These are phyloP conservation scores for Pipistrellus pipistrellus DNA, from an alignment of 2,797 vertebrate genomes.

Conservation along the genomic window DNA sequence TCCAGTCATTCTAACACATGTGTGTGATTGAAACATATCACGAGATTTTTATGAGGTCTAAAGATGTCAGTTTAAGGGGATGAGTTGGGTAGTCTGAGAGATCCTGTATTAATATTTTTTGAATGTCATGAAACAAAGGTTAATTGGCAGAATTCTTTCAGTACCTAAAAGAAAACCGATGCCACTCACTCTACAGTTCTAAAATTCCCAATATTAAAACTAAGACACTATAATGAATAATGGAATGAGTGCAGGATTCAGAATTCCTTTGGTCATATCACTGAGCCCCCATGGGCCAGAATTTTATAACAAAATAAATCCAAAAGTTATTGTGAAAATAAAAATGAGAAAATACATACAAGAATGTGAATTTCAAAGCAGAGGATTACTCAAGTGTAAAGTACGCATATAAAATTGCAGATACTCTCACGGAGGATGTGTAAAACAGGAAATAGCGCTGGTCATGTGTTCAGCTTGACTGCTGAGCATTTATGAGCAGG, in stretches of 20 bases:
- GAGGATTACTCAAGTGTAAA: neutral
- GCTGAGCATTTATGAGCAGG: neutral
- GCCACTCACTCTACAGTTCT: neutral
- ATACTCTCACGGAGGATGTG: neutral
- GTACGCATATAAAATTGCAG: neutral
- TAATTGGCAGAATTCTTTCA: neutral
- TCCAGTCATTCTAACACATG: neutral
- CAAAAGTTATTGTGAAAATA: constrained; percentile 29
- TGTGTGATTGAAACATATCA: neutral
- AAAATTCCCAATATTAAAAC: neutral
- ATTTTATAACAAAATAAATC: constrained; percentile 51
- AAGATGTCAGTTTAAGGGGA: neutral
- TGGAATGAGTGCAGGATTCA: neutral
- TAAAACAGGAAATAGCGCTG: neutral
- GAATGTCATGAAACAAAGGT: neutral
- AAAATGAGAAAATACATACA: neutral
- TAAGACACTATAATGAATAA: neutral
- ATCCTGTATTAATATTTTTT: neutral
- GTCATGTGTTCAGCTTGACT: neutral
- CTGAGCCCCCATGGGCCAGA: neutral
- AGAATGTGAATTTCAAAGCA: constrained; percentile 36
- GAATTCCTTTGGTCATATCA: neutral
- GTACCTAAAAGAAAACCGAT: neutral
- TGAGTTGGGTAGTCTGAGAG: neutral
- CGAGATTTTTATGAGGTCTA: neutral